These are phyloP conservation scores for Epizoanthus rinbou DNA, from an alignment of 92 coral and sea anemone species.

Conservation along the genomic window DNA sequence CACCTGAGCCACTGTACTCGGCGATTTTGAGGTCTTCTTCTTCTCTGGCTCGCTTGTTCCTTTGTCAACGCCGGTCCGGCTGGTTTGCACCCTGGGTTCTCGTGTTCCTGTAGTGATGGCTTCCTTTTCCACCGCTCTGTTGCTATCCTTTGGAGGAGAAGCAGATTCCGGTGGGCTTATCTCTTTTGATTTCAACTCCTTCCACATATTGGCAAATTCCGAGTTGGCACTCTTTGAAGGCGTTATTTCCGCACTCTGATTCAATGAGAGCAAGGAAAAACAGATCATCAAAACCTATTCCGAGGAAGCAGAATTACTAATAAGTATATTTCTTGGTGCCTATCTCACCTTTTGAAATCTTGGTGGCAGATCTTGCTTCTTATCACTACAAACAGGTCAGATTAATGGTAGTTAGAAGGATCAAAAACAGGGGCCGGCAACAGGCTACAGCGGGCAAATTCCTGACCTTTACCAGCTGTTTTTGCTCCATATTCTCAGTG, in stretches of 20 bases:
- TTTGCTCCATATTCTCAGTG: too few relatives aligned
- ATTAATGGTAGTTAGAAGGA: background rate
- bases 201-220: constrained; percentile 92
- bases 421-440: too few relatives aligned
- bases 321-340: background rate
- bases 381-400: constrained; percentile 14
- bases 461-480: too few relatives aligned
- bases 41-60: background rate
- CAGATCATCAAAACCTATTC: background rate
- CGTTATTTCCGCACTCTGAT: constrained; percentile 45
- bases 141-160: constrained; percentile 2
- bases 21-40: background rate
- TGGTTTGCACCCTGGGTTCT: background rate
- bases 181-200: constrained; percentile 77
- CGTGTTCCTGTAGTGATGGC: background rate
- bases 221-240: constrained; percentile 48
- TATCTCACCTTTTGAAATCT: constrained; percentile 40
- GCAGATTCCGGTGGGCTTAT: constrained; percentile 54
- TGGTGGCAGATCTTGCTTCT: constrained; percentile 32
- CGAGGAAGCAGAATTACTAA: background rate
- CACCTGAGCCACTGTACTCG: constrained; percentile 15
- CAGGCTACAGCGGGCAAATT: too few relatives aligned
- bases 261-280: background rate
- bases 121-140: background rate
- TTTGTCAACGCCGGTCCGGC: background rate